Base-by-base conservation (phyloP, 1,140 invertebrate genomes). In the Ylistrum balloti region DNA sequence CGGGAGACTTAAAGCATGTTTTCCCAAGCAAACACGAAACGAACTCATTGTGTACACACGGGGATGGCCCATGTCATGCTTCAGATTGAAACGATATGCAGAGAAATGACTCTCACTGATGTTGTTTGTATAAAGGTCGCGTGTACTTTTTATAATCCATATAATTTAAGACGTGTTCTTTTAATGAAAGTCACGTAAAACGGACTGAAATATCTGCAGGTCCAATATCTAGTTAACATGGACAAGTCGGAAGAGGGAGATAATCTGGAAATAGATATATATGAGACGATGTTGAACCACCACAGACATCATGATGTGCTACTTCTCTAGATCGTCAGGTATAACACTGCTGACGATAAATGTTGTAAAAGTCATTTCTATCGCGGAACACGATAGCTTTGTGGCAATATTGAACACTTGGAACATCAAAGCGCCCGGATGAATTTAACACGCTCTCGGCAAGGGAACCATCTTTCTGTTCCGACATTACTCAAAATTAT, bases 361-460 rank as follows among this genome's bases (percentile, higher is more conserved):
- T 74, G 22, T 74, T 74, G 22, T 28, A 28, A n/a, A 74, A 28
- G 56, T 74, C 56, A 74, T 74, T 74, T 28, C 11, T n/a, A n/a
- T 7, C n/a, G 17, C 2, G 56, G n/a, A 28, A 74, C 22, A n/a
- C 56, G 56, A 28, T n/a, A 74, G 5, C 2, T 74, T 28, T 74
- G 56, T 74, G n/a, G n/a, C 22, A 74, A 5, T 74, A 74, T 74
- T 74, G 56, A 74, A 74, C 56, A 28, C 22, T 74, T 3, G 22
- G 56, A 74, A 74, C 56, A 74, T 74, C 56, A 74, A 74, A 74
- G 56, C 22, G 56, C 56, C 56, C 56, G 56, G 56, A 9, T 74
- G 22, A n/a, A 74, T 74, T 74, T 74, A n/a, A 74, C 56, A 74
- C 56, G 56, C 56, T 74, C 17, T 74, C 56, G n/a, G 28, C 56